Evolutionary conservation across 2,888 invertebrate genomes (phyloP).

Genomic region (Drosophila recens): DNA sequence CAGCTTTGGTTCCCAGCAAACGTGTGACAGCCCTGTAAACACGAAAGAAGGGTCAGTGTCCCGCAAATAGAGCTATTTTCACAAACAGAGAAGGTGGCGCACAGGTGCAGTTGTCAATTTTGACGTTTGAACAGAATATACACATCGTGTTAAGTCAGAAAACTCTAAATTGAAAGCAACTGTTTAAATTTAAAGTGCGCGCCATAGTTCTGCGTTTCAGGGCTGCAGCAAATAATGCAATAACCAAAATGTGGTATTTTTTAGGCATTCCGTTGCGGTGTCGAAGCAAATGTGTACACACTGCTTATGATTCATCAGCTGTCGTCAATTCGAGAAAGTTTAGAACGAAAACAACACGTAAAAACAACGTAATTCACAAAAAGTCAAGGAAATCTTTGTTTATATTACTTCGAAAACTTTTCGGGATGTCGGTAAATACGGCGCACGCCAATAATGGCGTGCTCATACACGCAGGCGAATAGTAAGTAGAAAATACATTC

Average conservation of each 20-base stretch:
- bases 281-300: constrained; percentile 37
- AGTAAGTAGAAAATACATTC: constrained; percentile 88
- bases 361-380: constrained; percentile 36
- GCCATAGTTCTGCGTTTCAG: not conserved
- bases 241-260: constrained; percentile 48
- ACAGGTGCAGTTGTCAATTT: no score
- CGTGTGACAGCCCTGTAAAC: no score
- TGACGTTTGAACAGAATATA: no score
- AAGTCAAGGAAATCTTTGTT: constrained; percentile 37
- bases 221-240: not conserved
- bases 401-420: constrained; percentile 34
- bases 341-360: constrained; percentile 55
- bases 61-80: no score
- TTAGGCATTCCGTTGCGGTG: constrained; percentile 34
- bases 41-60: no score
- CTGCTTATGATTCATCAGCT: constrained; percentile 73
- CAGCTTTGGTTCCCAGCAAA: no score
- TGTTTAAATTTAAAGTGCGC: no score
- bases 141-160: no score
- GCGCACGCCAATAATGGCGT: constrained; percentile 98
- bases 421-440: constrained; percentile 94
- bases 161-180: no score
- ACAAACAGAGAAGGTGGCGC: no score
- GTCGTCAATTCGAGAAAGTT: constrained; percentile 56
- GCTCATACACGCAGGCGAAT: constrained; percentile 97